phyloP scores from a whole-genome alignment of 1,140 invertebrate species.

The Frieseomelitta varia region DNA sequence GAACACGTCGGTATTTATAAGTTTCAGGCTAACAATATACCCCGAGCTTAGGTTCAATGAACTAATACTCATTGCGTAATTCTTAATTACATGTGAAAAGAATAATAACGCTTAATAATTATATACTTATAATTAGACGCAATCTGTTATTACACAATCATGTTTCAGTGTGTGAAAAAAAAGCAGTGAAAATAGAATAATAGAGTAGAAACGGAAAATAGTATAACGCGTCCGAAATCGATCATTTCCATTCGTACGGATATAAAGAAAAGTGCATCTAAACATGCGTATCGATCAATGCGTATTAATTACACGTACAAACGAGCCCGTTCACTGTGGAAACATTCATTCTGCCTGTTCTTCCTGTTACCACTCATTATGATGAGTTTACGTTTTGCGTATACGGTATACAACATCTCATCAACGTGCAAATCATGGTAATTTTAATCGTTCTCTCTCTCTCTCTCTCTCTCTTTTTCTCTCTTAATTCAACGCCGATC shows the following conservation, averaged over 20 bases:
- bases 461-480: too few species aligned
- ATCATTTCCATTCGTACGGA: background rate
- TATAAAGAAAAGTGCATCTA: background rate
- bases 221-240: background rate
- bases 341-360: slow-evolving; percentile 3
- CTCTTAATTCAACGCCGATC: background rate
- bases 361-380: slow-evolving; percentile 4
- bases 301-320: slow-evolving; percentile 13
- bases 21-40: background rate
- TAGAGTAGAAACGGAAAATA: too few species aligned
- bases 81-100: background rate
- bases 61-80: background rate
- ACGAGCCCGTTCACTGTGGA: background rate
- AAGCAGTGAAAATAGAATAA: too few species aligned
- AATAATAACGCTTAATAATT: background rate
- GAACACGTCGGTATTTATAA: background rate
- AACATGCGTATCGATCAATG: background rate
- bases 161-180: background rate
- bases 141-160: background rate
- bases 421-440: background rate
- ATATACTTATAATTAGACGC: background rate
- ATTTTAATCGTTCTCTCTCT: background rate
- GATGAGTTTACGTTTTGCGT: background rate
- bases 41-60: background rate
- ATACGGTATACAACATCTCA: background rate